Evolutionary conservation across 2,113 vertebrate species (phyloP).

Genomic region (Acanthochromis polyacanthus): DNA sequence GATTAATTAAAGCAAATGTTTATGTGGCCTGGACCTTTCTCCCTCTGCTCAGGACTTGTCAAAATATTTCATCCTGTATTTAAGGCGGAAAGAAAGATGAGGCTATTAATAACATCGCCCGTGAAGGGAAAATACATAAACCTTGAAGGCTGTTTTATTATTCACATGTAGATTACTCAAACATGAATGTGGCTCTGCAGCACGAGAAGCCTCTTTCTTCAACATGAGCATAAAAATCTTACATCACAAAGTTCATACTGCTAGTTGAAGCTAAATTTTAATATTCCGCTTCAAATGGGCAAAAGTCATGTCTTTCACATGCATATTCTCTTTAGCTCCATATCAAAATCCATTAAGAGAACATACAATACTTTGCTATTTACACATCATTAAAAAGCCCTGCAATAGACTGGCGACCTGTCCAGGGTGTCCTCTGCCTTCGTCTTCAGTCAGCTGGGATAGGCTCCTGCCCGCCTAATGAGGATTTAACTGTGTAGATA

Average conservation of each 20-base stretch:
- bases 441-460: no score
- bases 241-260: not conserved
- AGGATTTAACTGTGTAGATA: no score
- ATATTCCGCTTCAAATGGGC: constrained; percentile 10
- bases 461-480: no score
- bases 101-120: constrained; percentile 77
- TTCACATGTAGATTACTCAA: constrained; percentile 83
- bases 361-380: not conserved
- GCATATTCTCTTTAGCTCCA: not conserved
- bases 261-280: constrained; percentile 24
- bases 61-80: constrained; percentile 80
- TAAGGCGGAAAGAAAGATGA: constrained; percentile 77
- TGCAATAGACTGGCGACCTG: no score
- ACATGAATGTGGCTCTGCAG: constrained; percentile 48
- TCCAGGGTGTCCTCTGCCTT: no score
- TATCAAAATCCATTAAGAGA: not conserved
- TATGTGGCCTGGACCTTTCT: constrained; percentile 67
- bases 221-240: constrained; percentile 18
- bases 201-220: constrained; percentile 36
- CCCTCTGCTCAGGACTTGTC: constrained; percentile 74
- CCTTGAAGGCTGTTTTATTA: constrained; percentile 80
- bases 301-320: constrained; percentile 7
- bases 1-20: constrained; percentile 83
- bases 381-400: constrained; percentile 1
- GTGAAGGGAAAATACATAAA: constrained; percentile 77